phyloP scores from a whole-genome alignment of 2,113 vertebrate genomes.

The Hassar affinis region DNA sequence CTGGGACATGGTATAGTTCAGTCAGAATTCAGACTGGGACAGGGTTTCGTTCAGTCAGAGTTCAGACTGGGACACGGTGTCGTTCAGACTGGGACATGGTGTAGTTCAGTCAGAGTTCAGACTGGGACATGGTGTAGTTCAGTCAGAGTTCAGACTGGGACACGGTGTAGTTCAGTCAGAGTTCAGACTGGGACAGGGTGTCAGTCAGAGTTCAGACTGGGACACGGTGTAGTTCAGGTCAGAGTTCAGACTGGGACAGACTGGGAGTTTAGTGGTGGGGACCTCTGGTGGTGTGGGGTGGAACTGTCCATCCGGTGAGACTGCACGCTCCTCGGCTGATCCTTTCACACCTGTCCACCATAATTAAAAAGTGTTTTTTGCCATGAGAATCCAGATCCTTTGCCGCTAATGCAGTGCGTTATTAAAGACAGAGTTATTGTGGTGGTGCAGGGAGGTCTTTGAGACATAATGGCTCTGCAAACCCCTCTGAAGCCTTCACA shows the following conservation, averaged over 20 bases:
- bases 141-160: neutral
- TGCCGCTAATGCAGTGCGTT: neutral
- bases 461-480: neutral
- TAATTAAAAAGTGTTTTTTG: too few relatives aligned
- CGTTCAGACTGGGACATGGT: too few relatives aligned
- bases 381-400: neutral
- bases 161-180: neutral
- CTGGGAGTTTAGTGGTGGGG: neutral
- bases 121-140: neutral
- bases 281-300: neutral
- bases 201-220: too few relatives aligned
- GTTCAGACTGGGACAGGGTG: neutral
- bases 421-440: neutral
- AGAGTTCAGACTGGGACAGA: neutral
- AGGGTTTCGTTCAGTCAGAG: too few relatives aligned
- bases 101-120: too few relatives aligned
- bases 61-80: too few relatives aligned
- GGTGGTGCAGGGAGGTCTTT: neutral
- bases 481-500: neutral
- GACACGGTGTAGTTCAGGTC: too few relatives aligned
- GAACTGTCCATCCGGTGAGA: neutral
- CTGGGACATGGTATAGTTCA: neutral
- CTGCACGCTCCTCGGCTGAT: neutral
- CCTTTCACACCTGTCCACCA: too few relatives aligned
- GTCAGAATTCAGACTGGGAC: neutral